phyloP scores from a whole-genome alignment of 2,797 vertebrate species.

The Cirrhinus mrigala region DNA sequence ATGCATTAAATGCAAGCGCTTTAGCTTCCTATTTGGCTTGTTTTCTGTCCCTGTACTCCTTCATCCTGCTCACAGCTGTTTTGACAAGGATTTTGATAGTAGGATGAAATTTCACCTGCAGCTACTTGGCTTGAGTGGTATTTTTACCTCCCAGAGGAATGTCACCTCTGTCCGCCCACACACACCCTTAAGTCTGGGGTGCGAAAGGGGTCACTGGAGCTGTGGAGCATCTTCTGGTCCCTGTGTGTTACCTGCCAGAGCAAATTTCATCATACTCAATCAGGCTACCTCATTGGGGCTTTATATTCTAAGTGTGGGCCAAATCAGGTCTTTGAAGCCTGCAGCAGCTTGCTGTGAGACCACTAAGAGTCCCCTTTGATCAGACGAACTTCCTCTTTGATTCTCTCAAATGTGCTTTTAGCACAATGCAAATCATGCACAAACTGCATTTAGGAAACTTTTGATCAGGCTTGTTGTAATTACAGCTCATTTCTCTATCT shows the following conservation, averaged over 20 bases:
- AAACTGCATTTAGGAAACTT: constrained; percentile 25
- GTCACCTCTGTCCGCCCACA: constrained; percentile 66
- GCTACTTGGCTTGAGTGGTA: constrained; percentile 69
- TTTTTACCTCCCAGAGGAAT: constrained; percentile 77
- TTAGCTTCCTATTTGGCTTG: background rate
- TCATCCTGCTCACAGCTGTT: constrained; percentile 18
- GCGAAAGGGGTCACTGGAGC: constrained; percentile 47
- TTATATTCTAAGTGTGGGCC: constrained; percentile 2
- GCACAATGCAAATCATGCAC: constrained; percentile 6
- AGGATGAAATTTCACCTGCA: constrained; percentile 79
- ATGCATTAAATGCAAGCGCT: background rate
- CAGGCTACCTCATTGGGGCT: constrained; percentile 24
- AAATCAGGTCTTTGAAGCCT: background rate
- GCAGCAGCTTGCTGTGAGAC: constrained; percentile 27
- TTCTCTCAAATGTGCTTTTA: constrained; percentile 30
- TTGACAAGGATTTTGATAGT: constrained; percentile 54
- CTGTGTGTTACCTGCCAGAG: constrained; percentile 50
- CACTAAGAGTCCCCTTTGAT: constrained; percentile 41
- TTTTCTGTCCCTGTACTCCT: constrained; percentile 10
- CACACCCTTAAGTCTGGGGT: constrained; percentile 46
- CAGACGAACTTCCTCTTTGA: constrained; percentile 32
- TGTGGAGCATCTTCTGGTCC: constrained; percentile 56
- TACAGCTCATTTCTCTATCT: constrained; percentile 25
- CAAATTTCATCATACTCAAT: constrained; percentile 47
- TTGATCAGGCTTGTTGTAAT: constrained; percentile 39